Base-by-base conservation (phyloP, 92 coral and sea anemone genomes). In the Ricordea florida region DNA sequence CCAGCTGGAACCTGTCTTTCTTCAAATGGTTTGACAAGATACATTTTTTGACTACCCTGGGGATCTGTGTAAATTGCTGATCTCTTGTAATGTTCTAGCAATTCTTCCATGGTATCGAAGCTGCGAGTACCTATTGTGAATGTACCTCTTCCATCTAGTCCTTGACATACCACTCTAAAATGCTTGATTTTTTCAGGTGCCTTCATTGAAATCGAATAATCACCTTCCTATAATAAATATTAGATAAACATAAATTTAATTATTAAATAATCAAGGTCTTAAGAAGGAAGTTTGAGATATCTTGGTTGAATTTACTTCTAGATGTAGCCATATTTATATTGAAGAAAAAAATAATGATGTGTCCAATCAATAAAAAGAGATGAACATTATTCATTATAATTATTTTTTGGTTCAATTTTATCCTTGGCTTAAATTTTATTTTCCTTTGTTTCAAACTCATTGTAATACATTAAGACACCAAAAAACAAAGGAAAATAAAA, bases 151-250 rank as follows among this genome's bases (percentile, higher is more conserved):
- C 41, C 68, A 58, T 81, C 62, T 58, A 69, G n/a, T n/a, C n/a
- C n/a, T 63, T 69, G 66, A 55, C 59, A 78, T 45, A 72, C 76
- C 38, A 96, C 87, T 72, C 97, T 84, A 82, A 96, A 96, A 66
- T 96, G 99, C 81, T 96, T 96, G 63, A 96, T 96, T 37, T 85
- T 85, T 78, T 92, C 99, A 0, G 99, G 99, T 18, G 99, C 99
- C 76, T 96, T 96, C 97, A 96, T 87, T 21, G 99, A 96, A 8
- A 92, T 92, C 16, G 99, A 96, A 86, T 82, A 96, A 45, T 93
- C 98, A 31, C 97, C 99, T 20, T 81, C 82, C 99, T 96, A 67
- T 31, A 52, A 72, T 22, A 60, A 44, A 27, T 46, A 78, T 28
- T 3, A 30, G 40, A 35, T 60, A 18, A 40, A 17, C 46, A n/a